Evolutionary conservation across 2,797 vertebrate genomes (phyloP), one percentile per base, ranked within the genome.

Genomic region (Yasuhikotakia modesta): DNA sequence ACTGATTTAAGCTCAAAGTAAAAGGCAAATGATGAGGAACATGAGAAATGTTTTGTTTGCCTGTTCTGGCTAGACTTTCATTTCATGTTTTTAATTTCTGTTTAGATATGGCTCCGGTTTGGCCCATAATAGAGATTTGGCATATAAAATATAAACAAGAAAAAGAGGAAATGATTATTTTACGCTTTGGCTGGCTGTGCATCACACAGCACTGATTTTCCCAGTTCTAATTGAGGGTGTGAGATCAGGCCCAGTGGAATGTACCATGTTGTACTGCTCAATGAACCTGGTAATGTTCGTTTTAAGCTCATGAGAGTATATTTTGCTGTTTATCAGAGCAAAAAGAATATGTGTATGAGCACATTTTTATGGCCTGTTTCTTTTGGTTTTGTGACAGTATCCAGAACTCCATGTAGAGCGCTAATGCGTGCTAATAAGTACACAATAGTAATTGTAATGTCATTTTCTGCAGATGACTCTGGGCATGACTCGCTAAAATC

Each of bases 401-500:
- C 5, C 22, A 45, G 6, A 64, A n/a, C 11, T 64, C n/a, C 7
- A 48, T 46, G 17, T 17, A 45, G 12, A 30, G 8, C 11, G 7
- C 2, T 24, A 60, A 60, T 60, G 12, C 5, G 43, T 22, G 16
- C 30, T 60, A 63, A 30, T 76, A 39, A 24, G 12, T 53, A 14
- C 27, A 27, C 11, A 16, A 70, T 24, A 32, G 10, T 43, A 1
- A 50, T 69, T 10, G 73, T 16, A 70, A 22, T 86, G 32, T 52
- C 8, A 81, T 22, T 77, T 39, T 78, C 30, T 76, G 50, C 60
- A 93, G 93, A 92, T 45, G 90, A 90, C 14, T 86, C 80, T 0
- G 90, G 96, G 21, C 93, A 94, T 12, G 94, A 94, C 74, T 94
- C 91, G 70, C 88, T 97, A 87, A 95, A 96, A 72, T 90, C 90